Evolutionary conservation across 2,113 vertebrate species (phyloP).

Genomic region (Cheirogaleus medius): DNA sequence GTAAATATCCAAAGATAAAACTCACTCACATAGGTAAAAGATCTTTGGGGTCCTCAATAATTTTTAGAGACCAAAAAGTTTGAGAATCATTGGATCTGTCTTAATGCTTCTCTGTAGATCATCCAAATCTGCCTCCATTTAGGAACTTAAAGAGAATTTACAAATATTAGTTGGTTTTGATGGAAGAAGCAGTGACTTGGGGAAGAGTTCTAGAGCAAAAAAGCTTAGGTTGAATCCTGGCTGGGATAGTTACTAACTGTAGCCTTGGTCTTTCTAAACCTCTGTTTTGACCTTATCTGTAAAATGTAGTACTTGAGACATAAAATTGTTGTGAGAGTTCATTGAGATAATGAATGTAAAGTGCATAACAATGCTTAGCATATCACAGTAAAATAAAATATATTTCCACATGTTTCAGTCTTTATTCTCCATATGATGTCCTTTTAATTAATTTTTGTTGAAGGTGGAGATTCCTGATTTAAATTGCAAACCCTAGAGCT

Average conservation of each 20-base stretch:
- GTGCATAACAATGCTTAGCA: not conserved
- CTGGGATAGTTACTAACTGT: not conserved
- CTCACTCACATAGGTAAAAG: not conserved
- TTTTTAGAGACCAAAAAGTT: not conserved
- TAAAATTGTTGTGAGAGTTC: not conserved
- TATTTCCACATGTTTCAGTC: not conserved
- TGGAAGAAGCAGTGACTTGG: not conserved
- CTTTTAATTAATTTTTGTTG: not conserved
- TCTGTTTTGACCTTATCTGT: slow-evolving; percentile 14
- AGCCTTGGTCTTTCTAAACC: slow-evolving; percentile 2
- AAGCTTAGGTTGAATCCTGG: not conserved
- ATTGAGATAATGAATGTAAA: not conserved
- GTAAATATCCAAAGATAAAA: not conserved
- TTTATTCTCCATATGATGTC: not conserved
- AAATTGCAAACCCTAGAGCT: not conserved
- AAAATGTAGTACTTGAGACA: not conserved
- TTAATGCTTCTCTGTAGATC: not conserved
- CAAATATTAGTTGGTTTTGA: not conserved
- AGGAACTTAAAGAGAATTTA: not conserved
- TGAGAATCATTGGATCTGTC: not conserved
- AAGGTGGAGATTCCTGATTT: not conserved
- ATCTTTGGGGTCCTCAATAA: not conserved
- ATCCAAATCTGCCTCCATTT: not conserved
- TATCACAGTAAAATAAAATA: slow-evolving; percentile 13
- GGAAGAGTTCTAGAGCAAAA: not conserved